Base-by-base conservation (phyloP, 2,888 invertebrate species). In the Chalcis sispes region DNA sequence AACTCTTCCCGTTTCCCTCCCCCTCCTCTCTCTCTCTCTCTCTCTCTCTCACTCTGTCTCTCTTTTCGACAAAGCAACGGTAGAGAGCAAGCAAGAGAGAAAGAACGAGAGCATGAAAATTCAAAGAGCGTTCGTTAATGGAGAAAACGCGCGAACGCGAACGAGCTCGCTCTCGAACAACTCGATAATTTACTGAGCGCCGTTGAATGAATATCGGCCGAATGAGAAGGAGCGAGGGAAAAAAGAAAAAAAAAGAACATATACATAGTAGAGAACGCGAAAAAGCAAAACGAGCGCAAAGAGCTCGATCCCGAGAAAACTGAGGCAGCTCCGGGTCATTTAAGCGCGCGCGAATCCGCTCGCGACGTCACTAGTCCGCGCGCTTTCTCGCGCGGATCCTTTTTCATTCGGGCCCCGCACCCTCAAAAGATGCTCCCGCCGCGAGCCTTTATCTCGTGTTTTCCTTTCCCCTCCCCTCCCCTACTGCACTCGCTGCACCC, bases 51-150 rank as follows among this genome's bases (percentile, higher is more conserved):
- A 46, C 32, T 64, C 7, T 10, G 10, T 20, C 42, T 25, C 32
- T 1, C 18, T n/a, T n/a, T n/a, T n/a, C n/a, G n/a, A n/a, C n/a
- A n/a, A n/a, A n/a, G n/a, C n/a, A n/a, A n/a, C n/a, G n/a, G n/a
- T n/a, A n/a, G n/a, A n/a, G n/a, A n/a, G n/a, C n/a, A n/a, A 8
- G 32, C 32, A 8, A 32, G 32, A 3, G 5, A 32, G 59, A 25
- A 20, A 8, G 32, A 54, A 32, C 54, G 25, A 65, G 59, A 40
- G 23, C 29, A 42, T 67, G 42, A 67, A 67, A 73, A 73, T 73
- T 66, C 61, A 61, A 61, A 61, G 42, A 42, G 13, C 4, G 7
- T 10, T 10, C 25, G 50, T 52, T 61, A 40, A 58, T 48, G 59
- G 20, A 66, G 58, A 27, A 58, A 58, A 40, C 18, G 40, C 20